A percentile compares a stretch with the other conserved stretches of the same genome.
Conservation (phyloP, 2,797 vertebrate genomes). For the Gallinago nigripennis region DNA sequence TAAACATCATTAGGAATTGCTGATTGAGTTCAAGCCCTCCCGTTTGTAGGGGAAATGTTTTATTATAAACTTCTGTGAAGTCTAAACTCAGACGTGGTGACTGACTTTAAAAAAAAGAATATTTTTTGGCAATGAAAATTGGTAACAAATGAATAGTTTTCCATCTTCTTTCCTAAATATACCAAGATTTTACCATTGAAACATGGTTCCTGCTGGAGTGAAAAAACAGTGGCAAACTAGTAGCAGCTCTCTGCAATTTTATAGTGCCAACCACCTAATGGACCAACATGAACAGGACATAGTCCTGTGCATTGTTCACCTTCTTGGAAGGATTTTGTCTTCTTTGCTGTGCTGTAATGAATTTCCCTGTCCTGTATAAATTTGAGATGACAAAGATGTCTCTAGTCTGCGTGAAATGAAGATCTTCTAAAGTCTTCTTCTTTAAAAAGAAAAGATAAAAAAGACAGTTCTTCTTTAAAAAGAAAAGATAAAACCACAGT, state of each 20-base stretch:
- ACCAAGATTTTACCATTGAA: background rate
- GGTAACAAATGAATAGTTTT: background rate
- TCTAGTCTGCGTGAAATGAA: background rate
- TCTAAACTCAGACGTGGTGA: background rate
- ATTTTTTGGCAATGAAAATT: background rate
- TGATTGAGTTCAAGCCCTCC: background rate
- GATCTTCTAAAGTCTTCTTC: background rate
- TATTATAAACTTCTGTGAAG: background rate
- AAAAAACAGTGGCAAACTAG: background rate
- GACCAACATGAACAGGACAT: background rate
- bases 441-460: background rate
- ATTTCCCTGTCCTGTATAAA: background rate
- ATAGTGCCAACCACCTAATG: background rate
- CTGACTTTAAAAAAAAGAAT: background rate
- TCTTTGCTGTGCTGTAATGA: background rate
- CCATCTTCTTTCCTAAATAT: background rate
- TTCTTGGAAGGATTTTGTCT: background rate
- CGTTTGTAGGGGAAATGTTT: conserved; percentile 11
- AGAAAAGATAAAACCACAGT: background rate
- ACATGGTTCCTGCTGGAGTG: background rate
- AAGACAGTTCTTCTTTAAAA: background rate
- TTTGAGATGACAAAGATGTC: background rate
- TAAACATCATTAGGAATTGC: background rate
- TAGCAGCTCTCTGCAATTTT: background rate
- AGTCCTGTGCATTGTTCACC: background rate